A percentile compares a stretch with the other conserved stretches of the same genome.
Evolutionary conservation across 2,113 vertebrate genomes (phyloP).

Genomic region (Leptodactylus fuscus): DNA sequence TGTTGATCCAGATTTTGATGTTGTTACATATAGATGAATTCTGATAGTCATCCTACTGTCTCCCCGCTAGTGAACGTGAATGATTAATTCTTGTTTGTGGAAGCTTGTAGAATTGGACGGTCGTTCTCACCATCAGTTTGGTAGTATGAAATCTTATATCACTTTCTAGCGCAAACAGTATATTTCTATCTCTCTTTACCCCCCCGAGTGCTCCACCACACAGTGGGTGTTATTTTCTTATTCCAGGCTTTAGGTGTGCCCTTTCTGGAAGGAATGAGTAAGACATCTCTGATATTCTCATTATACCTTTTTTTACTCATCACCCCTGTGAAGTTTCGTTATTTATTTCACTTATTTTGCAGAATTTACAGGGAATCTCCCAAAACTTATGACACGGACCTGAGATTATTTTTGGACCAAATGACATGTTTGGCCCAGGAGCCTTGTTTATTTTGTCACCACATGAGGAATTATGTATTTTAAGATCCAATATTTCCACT

Average conservation of each 20-base stretch:
- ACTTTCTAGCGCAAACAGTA: neutral
- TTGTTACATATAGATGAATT: too few species aligned
- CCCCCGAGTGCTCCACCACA: neutral
- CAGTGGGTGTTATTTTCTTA: slow-evolving; percentile 40
- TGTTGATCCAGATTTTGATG: too few species aligned
- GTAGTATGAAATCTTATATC: neutral
- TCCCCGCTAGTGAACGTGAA: neutral
- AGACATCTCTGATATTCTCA: slow-evolving; percentile 58
- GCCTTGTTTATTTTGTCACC: slow-evolving; percentile 58
- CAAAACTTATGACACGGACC: slow-evolving; percentile 58
- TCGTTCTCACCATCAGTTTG: neutral
- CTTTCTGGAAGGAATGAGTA: slow-evolving; percentile 58
- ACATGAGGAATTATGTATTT: slow-evolving; percentile 60
- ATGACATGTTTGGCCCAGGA: slow-evolving; percentile 56
- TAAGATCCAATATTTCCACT: slow-evolving; percentile 56
- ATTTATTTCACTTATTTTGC: slow-evolving; percentile 61
- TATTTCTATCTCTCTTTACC: neutral
- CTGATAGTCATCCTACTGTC: neutral
- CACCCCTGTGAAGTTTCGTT: slow-evolving; percentile 42
- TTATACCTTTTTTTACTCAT: slow-evolving; percentile 56
- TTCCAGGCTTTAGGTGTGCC: slow-evolving; percentile 51
- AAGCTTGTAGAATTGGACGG: neutral
- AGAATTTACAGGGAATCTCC: slow-evolving; percentile 61
- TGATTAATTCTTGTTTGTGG: neutral
- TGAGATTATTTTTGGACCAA: slow-evolving; percentile 58